These are phyloP conservation scores for Seira sanloemensis DNA, from an alignment of 2,888 invertebrate genomes.

Conservation along the genomic window DNA sequence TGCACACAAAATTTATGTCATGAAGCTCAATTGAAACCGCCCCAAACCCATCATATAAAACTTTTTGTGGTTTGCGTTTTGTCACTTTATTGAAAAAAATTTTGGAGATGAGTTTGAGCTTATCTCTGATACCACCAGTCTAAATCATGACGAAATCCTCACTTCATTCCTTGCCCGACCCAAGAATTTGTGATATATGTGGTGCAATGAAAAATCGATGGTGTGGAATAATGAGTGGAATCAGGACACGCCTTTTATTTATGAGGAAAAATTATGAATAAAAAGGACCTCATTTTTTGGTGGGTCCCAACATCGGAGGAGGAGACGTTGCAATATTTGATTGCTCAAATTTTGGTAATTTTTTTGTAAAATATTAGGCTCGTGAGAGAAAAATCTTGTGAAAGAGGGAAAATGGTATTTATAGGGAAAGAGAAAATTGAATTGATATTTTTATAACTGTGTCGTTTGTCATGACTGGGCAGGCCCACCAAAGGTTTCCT, in stretches of 20 bases:
- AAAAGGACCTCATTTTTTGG: conserved; percentile 12
- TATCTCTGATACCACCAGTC: no score
- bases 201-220: conserved; percentile 51
- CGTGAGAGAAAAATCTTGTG: not conserved
- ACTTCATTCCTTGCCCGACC: no score
- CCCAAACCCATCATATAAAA: no score
- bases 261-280: conserved; percentile 40
- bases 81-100: no score
- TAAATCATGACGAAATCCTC: no score
- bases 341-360: conserved; percentile 38
- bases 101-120: no score
- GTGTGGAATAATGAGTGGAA: conserved; percentile 57
- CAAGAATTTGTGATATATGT: conserved; percentile 48
- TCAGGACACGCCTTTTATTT: conserved; percentile 57
- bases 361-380: conserved; percentile 38
- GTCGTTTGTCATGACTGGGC: not conserved
- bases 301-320: conserved; percentile 45
- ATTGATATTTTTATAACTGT: conserved; percentile 8
- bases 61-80: no score
- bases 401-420: not conserved
- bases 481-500: not conserved
- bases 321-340: conserved; percentile 31
- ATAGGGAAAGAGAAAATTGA: not conserved
- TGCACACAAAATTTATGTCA: no score
- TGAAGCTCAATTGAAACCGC: no score